phyloP scores from a whole-genome alignment of 2,797 vertebrate genomes.

The Natrix natrix region DNA sequence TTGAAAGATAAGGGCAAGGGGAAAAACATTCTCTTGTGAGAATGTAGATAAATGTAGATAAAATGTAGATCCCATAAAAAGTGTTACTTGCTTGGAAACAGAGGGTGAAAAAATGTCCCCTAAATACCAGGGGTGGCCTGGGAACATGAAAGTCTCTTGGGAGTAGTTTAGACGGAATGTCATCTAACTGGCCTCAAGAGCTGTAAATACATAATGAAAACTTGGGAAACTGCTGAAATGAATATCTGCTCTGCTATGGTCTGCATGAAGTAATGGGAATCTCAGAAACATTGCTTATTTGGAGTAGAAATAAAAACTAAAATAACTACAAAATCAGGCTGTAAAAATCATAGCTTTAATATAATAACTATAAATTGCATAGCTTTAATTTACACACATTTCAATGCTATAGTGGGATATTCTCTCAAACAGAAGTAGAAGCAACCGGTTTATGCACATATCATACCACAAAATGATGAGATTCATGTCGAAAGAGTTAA shows the following conservation, averaged over 20 bases:
- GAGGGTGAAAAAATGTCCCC: constrained; percentile 26
- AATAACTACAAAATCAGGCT: not conserved
- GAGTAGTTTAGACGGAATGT: constrained; percentile 23
- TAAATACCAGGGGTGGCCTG: constrained; percentile 34
- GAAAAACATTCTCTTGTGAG: not conserved
- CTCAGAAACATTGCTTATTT: constrained; percentile 4
- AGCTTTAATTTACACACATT: not conserved
- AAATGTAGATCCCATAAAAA: constrained; percentile 28
- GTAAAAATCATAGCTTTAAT: not conserved
- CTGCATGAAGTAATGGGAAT: constrained; percentile 22
- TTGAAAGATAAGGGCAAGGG: constrained; percentile 12
- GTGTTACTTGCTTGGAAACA: constrained; percentile 20
- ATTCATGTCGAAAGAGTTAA: not conserved
- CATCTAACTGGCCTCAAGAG: constrained; percentile 23
- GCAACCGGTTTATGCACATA: not conserved
- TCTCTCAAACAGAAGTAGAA: no score
- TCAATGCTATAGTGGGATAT: not conserved
- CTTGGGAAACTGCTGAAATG: constrained; percentile 26
- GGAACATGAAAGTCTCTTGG: constrained; percentile 27
- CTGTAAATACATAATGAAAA: constrained; percentile 29
- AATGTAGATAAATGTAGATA: constrained; percentile 23
- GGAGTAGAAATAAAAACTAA: constrained; percentile 16
- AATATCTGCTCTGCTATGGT: constrained; percentile 1
- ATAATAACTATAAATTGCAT: no score
- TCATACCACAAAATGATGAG: not conserved